These are phyloP conservation scores for Hylaeus volcanicus DNA, from an alignment of 1,140 invertebrate species.

Conservation along the genomic window DNA sequence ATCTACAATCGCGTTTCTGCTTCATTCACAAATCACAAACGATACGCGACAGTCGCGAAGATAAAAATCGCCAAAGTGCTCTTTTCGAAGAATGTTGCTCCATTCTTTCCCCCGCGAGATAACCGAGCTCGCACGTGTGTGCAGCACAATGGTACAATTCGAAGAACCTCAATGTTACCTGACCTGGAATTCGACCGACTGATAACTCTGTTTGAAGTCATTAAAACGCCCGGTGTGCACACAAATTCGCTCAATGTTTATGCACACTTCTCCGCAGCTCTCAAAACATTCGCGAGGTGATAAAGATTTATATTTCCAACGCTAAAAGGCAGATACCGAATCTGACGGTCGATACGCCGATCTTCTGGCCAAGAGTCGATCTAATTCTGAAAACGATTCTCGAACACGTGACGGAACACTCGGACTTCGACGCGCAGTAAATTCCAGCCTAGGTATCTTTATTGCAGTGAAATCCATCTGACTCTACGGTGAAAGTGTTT, in stretches of 20 bases:
- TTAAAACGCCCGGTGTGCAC: constrained; percentile 4
- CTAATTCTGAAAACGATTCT: not conserved
- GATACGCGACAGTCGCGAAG: too few relatives aligned
- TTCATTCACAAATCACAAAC: too few relatives aligned
- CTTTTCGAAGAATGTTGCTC: not conserved
- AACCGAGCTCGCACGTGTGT: not conserved
- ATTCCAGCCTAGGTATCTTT: constrained; percentile 19
- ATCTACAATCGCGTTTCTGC: too few relatives aligned
- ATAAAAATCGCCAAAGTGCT: not conserved
- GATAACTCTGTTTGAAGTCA: constrained; percentile 21
- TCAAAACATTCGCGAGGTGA: not conserved
- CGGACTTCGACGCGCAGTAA: not conserved
- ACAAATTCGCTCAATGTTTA: constrained; percentile 2
- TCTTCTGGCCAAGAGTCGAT: not conserved
- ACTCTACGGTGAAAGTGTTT: constrained; percentile 46
- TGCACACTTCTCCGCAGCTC: constrained; percentile 1
- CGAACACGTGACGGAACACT: not conserved
- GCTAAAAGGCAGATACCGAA: not conserved
- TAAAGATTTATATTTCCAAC: not conserved
- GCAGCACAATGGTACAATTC: not conserved
- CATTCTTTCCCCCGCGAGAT: not conserved
- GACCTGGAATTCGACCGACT: constrained; percentile 8
- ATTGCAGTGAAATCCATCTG: constrained; percentile 19
- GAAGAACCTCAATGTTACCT: not conserved
- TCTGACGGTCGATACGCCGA: not conserved